Evolutionary conservation across 2,113 vertebrate genomes (phyloP).

Genomic region (Anser brachyrhynchus): DNA sequence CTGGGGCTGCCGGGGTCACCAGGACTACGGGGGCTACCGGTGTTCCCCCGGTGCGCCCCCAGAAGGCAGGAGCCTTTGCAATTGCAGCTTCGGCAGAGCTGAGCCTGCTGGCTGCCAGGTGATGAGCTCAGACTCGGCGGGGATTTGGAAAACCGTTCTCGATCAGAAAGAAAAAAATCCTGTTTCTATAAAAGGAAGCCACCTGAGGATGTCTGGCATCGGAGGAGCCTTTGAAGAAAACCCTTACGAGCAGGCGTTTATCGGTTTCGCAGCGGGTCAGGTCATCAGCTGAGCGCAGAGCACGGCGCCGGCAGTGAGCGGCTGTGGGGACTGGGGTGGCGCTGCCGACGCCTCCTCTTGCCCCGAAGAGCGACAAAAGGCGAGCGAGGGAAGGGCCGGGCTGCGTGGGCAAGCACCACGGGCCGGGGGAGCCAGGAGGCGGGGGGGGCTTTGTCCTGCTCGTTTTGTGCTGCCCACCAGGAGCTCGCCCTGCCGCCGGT

Average conservation of each 20-base stretch:
- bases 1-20: no score
- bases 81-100: background rate
- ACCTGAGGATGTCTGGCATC: background rate
- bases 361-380: background rate
- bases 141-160: background rate
- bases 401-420: background rate
- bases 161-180: background rate
- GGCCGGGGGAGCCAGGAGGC: background rate
- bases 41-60: background rate
- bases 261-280: background rate
- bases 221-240: background rate
- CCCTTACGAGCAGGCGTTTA: background rate
- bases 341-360: background rate
- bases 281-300: background rate
- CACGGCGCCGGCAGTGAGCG: background rate
- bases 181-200: background rate
- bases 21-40: no score
- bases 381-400: background rate
- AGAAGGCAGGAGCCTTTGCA: background rate
- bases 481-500: no score
- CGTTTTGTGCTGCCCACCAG: background rate
- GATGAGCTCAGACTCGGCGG: rapidly evolving
- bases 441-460: rapidly evolving
- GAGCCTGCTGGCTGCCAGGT: background rate
- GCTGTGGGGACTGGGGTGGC: background rate